Base-by-base conservation (phyloP, 2,888 invertebrate genomes). In the Branchipolynoe longqiensis region DNA sequence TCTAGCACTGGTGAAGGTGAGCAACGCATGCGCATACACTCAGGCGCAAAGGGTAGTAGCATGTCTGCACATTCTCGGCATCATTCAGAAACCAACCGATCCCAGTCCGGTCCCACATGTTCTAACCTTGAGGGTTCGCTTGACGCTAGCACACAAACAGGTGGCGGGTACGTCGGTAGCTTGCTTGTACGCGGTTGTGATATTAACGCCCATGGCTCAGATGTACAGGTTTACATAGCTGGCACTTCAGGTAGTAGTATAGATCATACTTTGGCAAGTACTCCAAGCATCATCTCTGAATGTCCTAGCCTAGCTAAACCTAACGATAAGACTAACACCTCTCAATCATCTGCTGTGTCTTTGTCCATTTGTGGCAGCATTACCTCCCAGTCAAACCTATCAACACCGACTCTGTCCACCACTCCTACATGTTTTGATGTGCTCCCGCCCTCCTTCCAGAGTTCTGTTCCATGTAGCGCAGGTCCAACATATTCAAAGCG, bases 1-100 rank as follows among this genome's bases (percentile, higher is more conserved):
- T 78, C 78, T 78, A 54, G 48, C 54, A 41, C 28, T 48, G 78
- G 78, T 78, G 78, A 78, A 78, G 78, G 78, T 78, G 78, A 41
- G 54, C 54, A 78, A 40, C 14, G 78, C 28, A 78, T 33, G 28
- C 25, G 48, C 18, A 28, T 31, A 31, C 78, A 78, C 25, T 48
- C 48, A 28, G 41, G 78, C 28, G 54, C 54, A 54, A 41, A 48
- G 22, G 48, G 41, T 78, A n/a, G n/a, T n/a, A 78, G 78, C 41
- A 78, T 48, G 54, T 78, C 78, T 36, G 69, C 69, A 69, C 14
- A 69, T 22, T 36, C 62, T 62, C 62, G 31, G 62, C 18, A 69
- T 12, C 69, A 4, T 33, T 36, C 18, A 33, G 69, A 36, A 12
- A 69, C 33, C 33, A 69, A 69, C 38, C 69, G 31, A 62, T 28